Evolutionary conservation across 2,113 vertebrate genomes (phyloP).

Genomic region (Rhea americana): DNA sequence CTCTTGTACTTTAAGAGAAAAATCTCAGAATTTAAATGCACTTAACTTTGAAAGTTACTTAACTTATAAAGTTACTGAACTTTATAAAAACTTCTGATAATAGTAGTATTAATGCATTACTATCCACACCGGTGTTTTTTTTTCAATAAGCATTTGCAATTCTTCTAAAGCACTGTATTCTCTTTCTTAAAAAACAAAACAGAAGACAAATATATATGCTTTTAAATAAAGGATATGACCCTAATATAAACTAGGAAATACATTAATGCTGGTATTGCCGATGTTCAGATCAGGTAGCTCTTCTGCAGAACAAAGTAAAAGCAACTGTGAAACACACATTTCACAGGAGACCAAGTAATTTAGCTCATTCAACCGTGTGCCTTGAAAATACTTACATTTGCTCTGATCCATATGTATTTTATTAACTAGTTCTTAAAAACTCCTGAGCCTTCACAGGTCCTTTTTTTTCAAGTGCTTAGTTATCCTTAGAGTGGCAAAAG

Average conservation of each 20-base stretch:
- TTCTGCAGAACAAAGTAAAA: not conserved
- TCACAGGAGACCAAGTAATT: not conserved
- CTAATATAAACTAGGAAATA: not conserved
- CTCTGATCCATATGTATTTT: not conserved
- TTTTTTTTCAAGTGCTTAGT: not conserved
- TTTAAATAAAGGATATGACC: not conserved
- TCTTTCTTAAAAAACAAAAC: not conserved
- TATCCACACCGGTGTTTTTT: not conserved
- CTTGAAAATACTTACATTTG: slow-evolving; percentile 10
- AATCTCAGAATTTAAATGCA: not conserved
- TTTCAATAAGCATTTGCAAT: not conserved
- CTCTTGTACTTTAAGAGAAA: not conserved
- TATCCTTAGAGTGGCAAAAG: not conserved
- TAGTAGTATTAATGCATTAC: not conserved
- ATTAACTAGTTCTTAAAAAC: not conserved
- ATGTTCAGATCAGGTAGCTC: not conserved
- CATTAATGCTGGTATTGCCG: not conserved
- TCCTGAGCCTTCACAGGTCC: not conserved
- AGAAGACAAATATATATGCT: not conserved
- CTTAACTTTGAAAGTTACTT: not conserved
- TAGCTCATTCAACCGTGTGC: not conserved
- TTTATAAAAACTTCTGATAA: not conserved
- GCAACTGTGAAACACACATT: not conserved
- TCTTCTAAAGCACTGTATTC: not conserved
- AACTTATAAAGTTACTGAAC: not conserved